phyloP scores from a whole-genome alignment of 1,140 invertebrate species.

The Papilio xuthus region DNA sequence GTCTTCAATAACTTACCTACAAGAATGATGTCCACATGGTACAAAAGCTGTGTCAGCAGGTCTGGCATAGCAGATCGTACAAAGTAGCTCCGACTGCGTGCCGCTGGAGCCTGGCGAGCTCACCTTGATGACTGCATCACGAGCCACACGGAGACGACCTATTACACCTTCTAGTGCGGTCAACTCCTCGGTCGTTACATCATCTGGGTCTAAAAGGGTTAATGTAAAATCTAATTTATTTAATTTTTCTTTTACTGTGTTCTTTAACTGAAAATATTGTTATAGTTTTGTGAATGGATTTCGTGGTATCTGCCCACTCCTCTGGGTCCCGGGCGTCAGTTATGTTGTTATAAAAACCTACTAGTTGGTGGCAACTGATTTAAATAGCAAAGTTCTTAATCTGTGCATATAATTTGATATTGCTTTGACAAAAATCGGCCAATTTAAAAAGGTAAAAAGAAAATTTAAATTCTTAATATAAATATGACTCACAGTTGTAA shows the following conservation, averaged over 20 bases:
- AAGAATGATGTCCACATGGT: constrained; percentile 73
- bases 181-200: constrained; percentile 64
- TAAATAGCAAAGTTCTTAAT: no score
- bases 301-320: no score
- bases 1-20: constrained; percentile 54
- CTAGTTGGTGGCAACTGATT: no score
- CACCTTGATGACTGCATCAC: constrained; percentile 46
- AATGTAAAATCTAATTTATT: no score
- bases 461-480: not conserved
- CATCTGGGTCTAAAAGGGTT: constrained; percentile 60
- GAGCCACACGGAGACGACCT: constrained; percentile 51
- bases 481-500: constrained; percentile 65
- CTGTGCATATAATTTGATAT: no score
- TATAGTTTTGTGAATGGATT: no score
- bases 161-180: constrained; percentile 57
- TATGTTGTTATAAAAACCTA: no score
- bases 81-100: constrained; percentile 69
- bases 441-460: no score
- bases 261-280: no score
- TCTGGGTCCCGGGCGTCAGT: no score
- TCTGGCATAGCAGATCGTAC: constrained; percentile 73
- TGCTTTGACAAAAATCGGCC: no score
- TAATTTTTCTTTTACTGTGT: no score
- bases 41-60: constrained; percentile 68
- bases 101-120: constrained; percentile 69